A percentile compares a stretch with the other conserved stretches of the same genome.
Conservation (phyloP, 1,140 invertebrate genomes). For the Heliothis virescens region DNA sequence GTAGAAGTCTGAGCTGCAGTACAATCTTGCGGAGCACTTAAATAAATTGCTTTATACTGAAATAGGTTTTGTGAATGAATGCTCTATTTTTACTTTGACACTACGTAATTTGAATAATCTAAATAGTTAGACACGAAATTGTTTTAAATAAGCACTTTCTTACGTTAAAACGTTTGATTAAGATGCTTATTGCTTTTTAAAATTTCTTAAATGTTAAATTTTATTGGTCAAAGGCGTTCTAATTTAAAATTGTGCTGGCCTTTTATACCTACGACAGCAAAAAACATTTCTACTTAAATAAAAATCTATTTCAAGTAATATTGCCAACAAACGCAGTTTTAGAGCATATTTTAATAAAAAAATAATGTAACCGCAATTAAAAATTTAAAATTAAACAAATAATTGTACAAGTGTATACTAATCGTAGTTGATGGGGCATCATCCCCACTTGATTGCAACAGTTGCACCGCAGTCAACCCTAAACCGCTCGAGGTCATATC, state of each 20-base stretch:
- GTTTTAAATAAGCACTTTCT: not conserved
- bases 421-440: constrained; percentile 9
- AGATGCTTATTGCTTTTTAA: too few species aligned
- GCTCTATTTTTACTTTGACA: not conserved
- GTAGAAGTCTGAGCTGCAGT: constrained; percentile 15
- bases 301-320: too few species aligned
- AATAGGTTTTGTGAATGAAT: constrained; percentile 16
- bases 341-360: too few species aligned
- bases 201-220: too few species aligned
- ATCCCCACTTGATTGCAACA: constrained; percentile 48
- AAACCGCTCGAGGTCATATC: constrained; percentile 44
- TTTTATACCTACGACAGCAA: too few species aligned
- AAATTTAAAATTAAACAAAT: constrained; percentile 11
- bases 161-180: too few species aligned
- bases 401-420: constrained; percentile 24
- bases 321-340: too few species aligned
- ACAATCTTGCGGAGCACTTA: constrained; percentile 15
- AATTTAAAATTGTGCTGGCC: too few species aligned
- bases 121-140: not conserved
- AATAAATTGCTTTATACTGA: constrained; percentile 10
- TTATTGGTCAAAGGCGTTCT: too few species aligned
- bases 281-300: too few species aligned
- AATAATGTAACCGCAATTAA: not conserved
- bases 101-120: not conserved
- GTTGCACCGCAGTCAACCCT: constrained; percentile 44